Percentiles rank a stretch among this genome's conserved stretches.
These are phyloP conservation scores for Anthopleura sola DNA, from an alignment of 64 coral and sea anemone species.

Conservation along the genomic window DNA sequence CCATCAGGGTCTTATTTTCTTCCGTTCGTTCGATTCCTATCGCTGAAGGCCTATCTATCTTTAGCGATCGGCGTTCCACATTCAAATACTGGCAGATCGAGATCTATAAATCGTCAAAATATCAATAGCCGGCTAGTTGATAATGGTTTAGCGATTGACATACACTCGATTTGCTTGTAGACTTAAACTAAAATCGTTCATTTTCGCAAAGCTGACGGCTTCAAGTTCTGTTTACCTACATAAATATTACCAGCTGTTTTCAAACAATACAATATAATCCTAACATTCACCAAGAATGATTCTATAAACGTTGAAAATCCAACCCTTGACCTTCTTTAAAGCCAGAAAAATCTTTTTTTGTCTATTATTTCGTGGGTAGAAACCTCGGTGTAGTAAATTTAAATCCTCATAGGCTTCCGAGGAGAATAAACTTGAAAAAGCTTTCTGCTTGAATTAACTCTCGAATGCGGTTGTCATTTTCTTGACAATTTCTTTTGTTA, in stretches of 20 bases:
- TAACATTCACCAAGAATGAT: background rate
- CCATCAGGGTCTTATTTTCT: too few species aligned
- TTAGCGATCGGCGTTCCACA: too few species aligned
- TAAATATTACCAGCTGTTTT: conserved; percentile 1
- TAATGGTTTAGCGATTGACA: background rate
- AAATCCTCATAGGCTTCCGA: background rate
- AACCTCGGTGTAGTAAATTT: background rate
- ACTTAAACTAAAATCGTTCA: background rate
- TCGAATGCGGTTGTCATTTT: background rate
- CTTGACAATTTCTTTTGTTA: background rate
- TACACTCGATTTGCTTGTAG: background rate
- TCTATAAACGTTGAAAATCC: background rate
- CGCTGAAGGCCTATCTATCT: too few species aligned
- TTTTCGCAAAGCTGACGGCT: background rate
- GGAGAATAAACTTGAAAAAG: background rate
- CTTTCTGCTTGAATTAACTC: background rate
- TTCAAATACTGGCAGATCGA: too few species aligned
- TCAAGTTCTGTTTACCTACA: background rate
- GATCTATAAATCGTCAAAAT: background rate
- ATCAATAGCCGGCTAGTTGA: background rate
- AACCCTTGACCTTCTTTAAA: background rate
- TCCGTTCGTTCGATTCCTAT: too few species aligned
- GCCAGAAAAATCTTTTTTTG: background rate
- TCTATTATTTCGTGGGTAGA: background rate
- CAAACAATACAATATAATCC: background rate